phyloP scores from a whole-genome alignment of 2,113 vertebrate genomes.

The Cynoglossus semilaevis region DNA sequence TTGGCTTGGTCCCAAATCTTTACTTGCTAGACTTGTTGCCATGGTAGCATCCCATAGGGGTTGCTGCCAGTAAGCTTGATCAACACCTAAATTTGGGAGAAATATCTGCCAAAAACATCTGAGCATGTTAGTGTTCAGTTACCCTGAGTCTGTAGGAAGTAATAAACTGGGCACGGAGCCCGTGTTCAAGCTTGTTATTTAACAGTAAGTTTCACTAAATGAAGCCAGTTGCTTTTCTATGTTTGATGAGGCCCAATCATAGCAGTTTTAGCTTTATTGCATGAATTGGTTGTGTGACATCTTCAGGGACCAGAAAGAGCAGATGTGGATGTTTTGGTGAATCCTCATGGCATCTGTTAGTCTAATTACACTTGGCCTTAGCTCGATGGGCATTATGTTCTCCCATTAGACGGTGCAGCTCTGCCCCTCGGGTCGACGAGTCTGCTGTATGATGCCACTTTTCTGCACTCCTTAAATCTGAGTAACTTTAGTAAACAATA shows the following conservation, averaged over 20 bases:
- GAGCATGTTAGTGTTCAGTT: neutral
- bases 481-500: neutral
- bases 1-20: constrained; percentile 59
- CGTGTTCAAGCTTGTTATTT: neutral
- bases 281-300: constrained; percentile 11
- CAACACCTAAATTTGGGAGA: constrained; percentile 31
- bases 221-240: neutral
- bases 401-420: constrained; percentile 25
- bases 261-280: constrained; percentile 21
- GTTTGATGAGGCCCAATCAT: constrained; percentile 2
- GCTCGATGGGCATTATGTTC: constrained; percentile 29
- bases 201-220: neutral
- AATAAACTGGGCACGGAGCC: neutral
- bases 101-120: constrained; percentile 1
- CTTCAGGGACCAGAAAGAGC: constrained; percentile 44
- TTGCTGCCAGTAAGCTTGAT: constrained; percentile 26
- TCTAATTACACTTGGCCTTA: constrained; percentile 58
- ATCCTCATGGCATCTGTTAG: constrained; percentile 47
- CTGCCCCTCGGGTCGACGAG: constrained; percentile 7
- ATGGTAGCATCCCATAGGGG: constrained; percentile 63
- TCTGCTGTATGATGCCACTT: constrained; percentile 12
- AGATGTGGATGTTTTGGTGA: constrained; percentile 52
- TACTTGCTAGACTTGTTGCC: constrained; percentile 59
- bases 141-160: neutral
- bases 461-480: constrained; percentile 5